Conservation (phyloP, 2,113 vertebrate species). For the Rhea americana region DNA sequence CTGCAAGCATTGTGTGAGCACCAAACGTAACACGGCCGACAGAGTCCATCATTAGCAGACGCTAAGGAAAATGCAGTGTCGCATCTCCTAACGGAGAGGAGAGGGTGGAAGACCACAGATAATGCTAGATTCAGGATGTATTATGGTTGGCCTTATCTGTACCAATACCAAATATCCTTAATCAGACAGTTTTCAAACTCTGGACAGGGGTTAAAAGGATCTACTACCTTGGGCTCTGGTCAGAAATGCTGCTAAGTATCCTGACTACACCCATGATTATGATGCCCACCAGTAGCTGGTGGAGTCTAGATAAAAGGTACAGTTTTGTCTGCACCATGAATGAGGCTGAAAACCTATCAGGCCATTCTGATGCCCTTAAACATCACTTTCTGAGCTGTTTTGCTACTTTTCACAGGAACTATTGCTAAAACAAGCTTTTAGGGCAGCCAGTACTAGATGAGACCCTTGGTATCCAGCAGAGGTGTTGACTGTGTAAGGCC, state of each 20-base stretch:
- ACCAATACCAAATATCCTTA: not conserved
- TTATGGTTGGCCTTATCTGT: not conserved
- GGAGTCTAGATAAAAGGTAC: not conserved
- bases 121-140: not conserved
- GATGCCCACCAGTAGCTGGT: not conserved
- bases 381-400: not conserved
- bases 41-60: not conserved
- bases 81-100: not conserved
- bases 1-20: not conserved
- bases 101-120: not conserved
- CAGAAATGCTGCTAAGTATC: not conserved
- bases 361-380: not conserved
- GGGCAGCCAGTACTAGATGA: not conserved
- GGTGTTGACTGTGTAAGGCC: not conserved
- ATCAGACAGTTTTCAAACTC: not conserved
- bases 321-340: not conserved
- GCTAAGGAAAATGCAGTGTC: not conserved
- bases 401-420: not conserved
- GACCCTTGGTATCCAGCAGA: not conserved
- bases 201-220: not conserved
- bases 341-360: not conserved
- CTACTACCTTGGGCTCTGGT: not conserved
- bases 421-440: not conserved
- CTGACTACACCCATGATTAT: not conserved
- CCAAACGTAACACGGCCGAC: not conserved